Base-by-base conservation (phyloP, 2,113 vertebrate genomes). In the Phrynocephalus versicolor region DNA sequence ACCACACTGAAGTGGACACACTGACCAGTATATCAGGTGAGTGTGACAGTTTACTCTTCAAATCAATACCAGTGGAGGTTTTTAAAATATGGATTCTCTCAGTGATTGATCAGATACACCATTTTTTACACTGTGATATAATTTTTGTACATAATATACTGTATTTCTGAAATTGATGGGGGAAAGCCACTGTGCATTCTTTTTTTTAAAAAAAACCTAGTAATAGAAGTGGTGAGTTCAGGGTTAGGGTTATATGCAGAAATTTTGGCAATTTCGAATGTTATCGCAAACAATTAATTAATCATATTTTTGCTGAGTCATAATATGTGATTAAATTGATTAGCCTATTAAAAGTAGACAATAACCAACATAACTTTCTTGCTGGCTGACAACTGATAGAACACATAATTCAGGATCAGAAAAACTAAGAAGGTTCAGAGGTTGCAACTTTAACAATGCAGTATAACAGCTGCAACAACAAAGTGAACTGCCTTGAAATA, bases 401-500 rank as follows among this genome's bases (percentile, higher is more conserved):
- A 30, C 16, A 27, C 14, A 72, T 27, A 71, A 58, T 3, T 58
- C 13, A 71, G 33, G 21, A 8, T 19, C 9, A 25, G 35, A 58
- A 72, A 67, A 60, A 70, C 39, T 25, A 13, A 25, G 51, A 67
- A 33, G 16, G 33, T 81, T 72, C 25, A 2, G 58, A 39, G 55
- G 25, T 4, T 7, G 16, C 9, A 30, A 1, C 18, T 58, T 82
- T 10, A 71, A 76, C 89, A 93, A 86, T 0, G 0, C 74, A 83
- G 37, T 37, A 92, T 87, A 82, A 88, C 51, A 81, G 55, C 84
- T 3, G 83, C 85, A 0, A 27, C 55, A 93, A 88, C 14, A 73
- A 84, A 67, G 88, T 72, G 73, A 85, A 91, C 35, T 60, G 79
- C 79, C 90, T 87, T 84, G 85, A 72, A 7, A 83, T n/a, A 85